Evolutionary conservation across 2,797 vertebrate genomes (phyloP), one percentile per base, ranked within the genome.

Genomic region (Sparus aurata): DNA sequence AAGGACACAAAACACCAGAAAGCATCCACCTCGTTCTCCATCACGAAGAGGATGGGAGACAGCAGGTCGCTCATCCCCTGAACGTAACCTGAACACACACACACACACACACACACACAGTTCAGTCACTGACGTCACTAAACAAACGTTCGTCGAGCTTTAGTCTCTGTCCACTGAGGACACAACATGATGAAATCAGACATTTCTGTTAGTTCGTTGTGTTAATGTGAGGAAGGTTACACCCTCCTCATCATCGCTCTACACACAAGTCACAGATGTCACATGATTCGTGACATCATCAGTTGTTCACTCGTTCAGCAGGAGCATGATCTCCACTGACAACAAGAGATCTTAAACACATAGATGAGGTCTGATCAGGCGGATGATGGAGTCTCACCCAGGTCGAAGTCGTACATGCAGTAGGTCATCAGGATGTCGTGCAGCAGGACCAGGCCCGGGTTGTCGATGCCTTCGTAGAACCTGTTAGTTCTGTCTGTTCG

Each of bases 361-460:
- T 11, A 10, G 41, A 41, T 41, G 41, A 10, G 41, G 41, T 41
- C 41, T 43, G 12, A 43, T 43, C 8, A 13, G 12, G 45, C 41
- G 3, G 43, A 45, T 45, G 17, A 43, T 5, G 5, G 20, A 1
- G 43, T 43, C 47, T 97, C 95, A 97, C 97, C 98, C 72, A 99
- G 95, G 91, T 99, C 98, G 69, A 99, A 99, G 94, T 99, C 97
- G 72, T 96, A 98, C 98, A 99, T 99, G 95, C 98, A 98, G 89
- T 98, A 99, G 13, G 98, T 98, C 98, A 99, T 99, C 91, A 99
- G 95, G 95, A 99, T 98, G 93, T 99, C 98, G 45, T 99, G 97
- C 74, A 99, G 97, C 73, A 98, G 95, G 43, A 97, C 97, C 90
- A 99, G 89, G 67, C 97, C 96, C 3, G 98, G 97, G 93, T 99